These are phyloP conservation scores for Bicyclus anynana DNA, from an alignment of 1,140 invertebrate species.

Conservation along the genomic window DNA sequence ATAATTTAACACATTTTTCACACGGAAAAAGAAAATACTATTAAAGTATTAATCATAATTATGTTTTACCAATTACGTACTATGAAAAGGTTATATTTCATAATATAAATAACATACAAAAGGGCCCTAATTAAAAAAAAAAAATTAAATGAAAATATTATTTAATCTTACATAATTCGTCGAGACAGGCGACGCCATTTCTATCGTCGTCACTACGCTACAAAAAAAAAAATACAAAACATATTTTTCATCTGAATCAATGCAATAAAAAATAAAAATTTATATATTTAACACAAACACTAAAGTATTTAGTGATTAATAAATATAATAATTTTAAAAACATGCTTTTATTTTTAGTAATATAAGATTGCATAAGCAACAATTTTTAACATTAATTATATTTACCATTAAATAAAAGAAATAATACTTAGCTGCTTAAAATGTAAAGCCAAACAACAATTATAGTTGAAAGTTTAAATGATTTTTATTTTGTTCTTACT, in stretches of 20 bases:
- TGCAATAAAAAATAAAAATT: constrained; percentile 1
- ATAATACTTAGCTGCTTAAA: not conserved
- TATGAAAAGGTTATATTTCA: too few species aligned
- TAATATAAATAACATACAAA: not conserved
- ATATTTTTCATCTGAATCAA: constrained; percentile 14
- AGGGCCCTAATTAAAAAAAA: not conserved
- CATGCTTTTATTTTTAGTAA: constrained; percentile 16
- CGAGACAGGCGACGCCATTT: constrained; percentile 15
- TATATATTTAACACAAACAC: not conserved
- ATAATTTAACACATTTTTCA: too few species aligned
- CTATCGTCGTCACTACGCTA: constrained; percentile 14
- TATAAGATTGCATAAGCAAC: constrained; percentile 20
- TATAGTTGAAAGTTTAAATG: too few species aligned
- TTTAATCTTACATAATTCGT: constrained; percentile 10
- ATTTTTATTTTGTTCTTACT: too few species aligned
- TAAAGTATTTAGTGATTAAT: not conserved
- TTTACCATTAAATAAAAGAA: not conserved
- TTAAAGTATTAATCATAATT: too few species aligned
- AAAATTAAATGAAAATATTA: not conserved
- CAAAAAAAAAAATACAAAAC: constrained; percentile 17
- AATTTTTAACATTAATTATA: not conserved
- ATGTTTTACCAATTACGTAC: too few species aligned
- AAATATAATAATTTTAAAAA: constrained; percentile 3
- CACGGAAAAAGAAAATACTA: too few species aligned
- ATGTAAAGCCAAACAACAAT: not conserved